Conservation (phyloP, 2,888 invertebrate genomes). For the Leistus spinibarbis region DNA sequence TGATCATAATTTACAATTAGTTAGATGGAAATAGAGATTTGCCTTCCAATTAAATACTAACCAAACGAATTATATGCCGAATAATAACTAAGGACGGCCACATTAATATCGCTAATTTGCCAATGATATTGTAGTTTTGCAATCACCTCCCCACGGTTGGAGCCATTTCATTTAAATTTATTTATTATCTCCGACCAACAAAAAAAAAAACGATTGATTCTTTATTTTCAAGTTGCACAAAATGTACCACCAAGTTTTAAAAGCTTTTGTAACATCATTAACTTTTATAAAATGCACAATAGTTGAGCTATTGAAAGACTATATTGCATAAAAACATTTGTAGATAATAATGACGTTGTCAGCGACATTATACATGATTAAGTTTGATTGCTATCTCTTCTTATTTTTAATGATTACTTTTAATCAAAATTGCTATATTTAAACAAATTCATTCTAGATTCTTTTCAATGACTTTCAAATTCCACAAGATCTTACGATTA, state of each 20-base stretch:
- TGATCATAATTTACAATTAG: constrained; percentile 49
- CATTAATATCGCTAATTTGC: background rate
- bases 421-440: background rate
- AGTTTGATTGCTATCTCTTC: background rate
- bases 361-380: background rate
- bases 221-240: too few relatives aligned
- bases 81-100: background rate
- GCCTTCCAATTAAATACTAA: constrained; percentile 45
- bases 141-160: background rate
- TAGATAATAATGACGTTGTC: background rate
- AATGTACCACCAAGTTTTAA: too few relatives aligned
- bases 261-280: too few relatives aligned
- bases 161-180: background rate
- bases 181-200: background rate
- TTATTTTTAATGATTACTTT: background rate
- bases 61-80: constrained; percentile 6
- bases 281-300: too few relatives aligned
- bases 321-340: background rate
- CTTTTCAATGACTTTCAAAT: background rate
- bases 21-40: constrained; percentile 44
- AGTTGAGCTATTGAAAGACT: background rate
- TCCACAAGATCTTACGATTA: background rate
- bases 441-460: background rate
- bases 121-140: background rate
- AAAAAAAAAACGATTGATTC: too few relatives aligned